Evolutionary conservation across 2,797 vertebrate genomes (phyloP).

Genomic region (Anguilla anguilla): DNA sequence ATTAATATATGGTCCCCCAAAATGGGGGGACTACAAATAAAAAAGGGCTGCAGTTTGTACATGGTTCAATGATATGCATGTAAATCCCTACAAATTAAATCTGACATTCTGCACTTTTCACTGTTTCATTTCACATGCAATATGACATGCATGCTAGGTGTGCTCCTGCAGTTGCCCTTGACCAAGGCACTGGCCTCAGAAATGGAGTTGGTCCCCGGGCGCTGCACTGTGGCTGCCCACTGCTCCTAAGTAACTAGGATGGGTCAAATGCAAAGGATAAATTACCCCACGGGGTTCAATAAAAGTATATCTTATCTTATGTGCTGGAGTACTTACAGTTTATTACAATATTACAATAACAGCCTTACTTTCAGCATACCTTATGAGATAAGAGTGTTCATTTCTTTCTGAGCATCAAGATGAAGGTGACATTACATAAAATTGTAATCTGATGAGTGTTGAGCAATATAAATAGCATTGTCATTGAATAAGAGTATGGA

Average conservation of each 20-base stretch:
- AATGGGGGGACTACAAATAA: background rate
- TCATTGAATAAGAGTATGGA: constrained; percentile 18
- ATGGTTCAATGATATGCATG: background rate
- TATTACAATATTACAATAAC: background rate
- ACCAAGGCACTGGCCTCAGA: too few species aligned
- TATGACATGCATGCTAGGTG: too few species aligned
- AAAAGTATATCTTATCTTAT: background rate
- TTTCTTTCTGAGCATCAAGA: background rate
- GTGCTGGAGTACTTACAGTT: background rate
- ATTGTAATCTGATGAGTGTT: background rate
- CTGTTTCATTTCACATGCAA: background rate
- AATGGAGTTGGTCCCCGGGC: too few species aligned
- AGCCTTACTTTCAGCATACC: background rate
- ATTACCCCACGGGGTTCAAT: too few species aligned
- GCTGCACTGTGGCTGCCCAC: too few species aligned
- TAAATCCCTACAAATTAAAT: background rate
- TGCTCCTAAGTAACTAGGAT: too few species aligned
- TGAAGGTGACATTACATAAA: constrained; percentile 8
- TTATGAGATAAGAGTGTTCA: background rate
- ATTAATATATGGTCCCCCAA: too few species aligned
- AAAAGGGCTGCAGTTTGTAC: background rate
- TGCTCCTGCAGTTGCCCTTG: too few species aligned
- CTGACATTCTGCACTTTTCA: background rate
- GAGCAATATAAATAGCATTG: constrained; percentile 5
- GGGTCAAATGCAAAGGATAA: too few species aligned